Base-by-base conservation (phyloP, 2,888 invertebrate species). In the Cosmia pyralina region DNA sequence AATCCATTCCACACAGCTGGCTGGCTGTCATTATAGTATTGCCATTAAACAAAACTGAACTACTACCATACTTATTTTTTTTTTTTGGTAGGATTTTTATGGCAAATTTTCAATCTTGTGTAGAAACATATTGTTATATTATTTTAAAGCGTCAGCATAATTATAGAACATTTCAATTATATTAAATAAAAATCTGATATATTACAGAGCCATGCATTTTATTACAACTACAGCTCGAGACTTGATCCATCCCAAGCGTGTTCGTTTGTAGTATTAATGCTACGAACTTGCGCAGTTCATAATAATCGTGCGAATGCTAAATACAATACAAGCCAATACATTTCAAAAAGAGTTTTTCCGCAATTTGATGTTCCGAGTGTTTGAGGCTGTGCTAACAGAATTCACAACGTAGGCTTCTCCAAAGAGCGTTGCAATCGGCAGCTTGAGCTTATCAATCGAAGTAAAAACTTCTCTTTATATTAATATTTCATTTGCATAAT, bases 1-100 rank as follows among this genome's bases (percentile, higher is more conserved):
- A 93, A 92, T 92, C 90, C 89, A 93, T 89, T 92, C 90, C 87
- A 92, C 93, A 93, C 95, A 95, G 95, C 95, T 95, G 95, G 94
- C 94, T 92, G 91, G 89, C 93, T 95, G 95, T 95, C 95, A 95
- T 87, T 83, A 82, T 72, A 90, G 89, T 95, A 94, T 95, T 95
- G 94, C 95, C 93, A 93, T 83, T 65, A 28, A 73, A 69, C 34
- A 65, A 72, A 65, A 68, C 58, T 71, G 15, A 84, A 86, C 84
- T 86, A 6, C 88, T 92, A 90, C 92, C 81, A 88, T 28, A 28
- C 68, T 53, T 63, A 53, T 28, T 41, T 58, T 41, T 48, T 55
- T 53, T 68, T 52, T 55, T 28, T 2, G 68, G 80, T 81, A 79
- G 80, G 15, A 70, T 50, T 67, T 22, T 7, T 17, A 17, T 38